Evolutionary conservation across 2,888 invertebrate genomes (phyloP).

Genomic region (Leptopterna dolabrata): DNA sequence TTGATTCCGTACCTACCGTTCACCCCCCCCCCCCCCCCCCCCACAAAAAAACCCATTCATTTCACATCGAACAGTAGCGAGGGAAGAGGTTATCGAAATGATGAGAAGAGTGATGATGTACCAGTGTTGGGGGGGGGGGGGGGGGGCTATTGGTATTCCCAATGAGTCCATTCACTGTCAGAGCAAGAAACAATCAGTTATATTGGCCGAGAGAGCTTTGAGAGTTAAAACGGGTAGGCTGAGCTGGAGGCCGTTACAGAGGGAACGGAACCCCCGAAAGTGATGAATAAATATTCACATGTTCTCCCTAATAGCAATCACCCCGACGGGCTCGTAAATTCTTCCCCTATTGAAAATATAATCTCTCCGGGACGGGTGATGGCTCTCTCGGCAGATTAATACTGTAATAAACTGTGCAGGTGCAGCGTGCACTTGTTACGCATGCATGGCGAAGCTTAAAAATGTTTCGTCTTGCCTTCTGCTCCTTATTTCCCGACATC

Average conservation of each 20-base stretch:
- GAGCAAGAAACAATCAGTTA: conserved; percentile 51
- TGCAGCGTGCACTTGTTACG: conserved; percentile 37
- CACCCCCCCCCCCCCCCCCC: no score
- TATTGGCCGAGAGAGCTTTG: conserved; percentile 32
- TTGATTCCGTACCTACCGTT: no score
- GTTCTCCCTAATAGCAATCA: conserved; percentile 50
- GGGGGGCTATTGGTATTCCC: conserved; percentile 14
- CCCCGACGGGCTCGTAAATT: conserved; percentile 51
- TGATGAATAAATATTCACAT: conserved; percentile 52
- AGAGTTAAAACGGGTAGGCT: background rate
- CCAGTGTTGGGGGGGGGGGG: no score
- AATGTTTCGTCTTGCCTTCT: background rate
- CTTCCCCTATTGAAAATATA: conserved; percentile 55
- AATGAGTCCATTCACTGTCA: conserved; percentile 32
- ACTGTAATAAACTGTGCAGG: conserved; percentile 52
- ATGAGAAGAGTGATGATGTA: conserved; percentile 3
- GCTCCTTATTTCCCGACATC: background rate
- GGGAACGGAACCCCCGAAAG: conserved; percentile 30
- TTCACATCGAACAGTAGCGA: background rate
- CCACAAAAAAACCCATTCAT: no score
- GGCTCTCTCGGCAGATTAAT: conserved; percentile 37
- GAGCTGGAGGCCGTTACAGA: background rate
- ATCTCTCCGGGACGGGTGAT: conserved; percentile 37
- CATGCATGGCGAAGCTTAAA: conserved; percentile 39
- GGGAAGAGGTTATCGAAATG: background rate